A percentile compares a stretch with the other conserved stretches of the same genome.
These are phyloP conservation scores for silkworm (Bombyx mori) DNA, from an alignment of 1,140 invertebrate species.

Conservation along the genomic window DNA sequence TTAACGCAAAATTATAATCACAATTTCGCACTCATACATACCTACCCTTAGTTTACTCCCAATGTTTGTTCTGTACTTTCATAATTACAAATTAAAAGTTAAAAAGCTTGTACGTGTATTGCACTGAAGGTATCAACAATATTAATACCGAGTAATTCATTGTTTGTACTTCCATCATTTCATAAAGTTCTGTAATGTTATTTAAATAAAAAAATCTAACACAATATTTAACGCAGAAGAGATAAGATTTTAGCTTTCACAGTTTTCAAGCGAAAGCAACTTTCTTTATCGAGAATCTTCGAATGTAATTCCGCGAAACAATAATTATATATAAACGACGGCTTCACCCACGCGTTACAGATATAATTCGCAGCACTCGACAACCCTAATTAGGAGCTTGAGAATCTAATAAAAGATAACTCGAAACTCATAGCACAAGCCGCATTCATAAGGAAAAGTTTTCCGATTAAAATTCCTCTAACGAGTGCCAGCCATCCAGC, in stretches of 20 bases:
- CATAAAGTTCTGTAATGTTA: no score
- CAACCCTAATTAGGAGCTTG: slow-evolving; percentile 60
- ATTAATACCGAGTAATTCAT: background rate
- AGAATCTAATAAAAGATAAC: slow-evolving; percentile 67
- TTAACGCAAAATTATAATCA: slow-evolving; percentile 51
- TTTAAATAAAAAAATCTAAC: no score
- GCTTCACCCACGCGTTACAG: slow-evolving; percentile 23
- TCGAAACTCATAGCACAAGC: slow-evolving; percentile 45
- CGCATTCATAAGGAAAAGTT: slow-evolving; percentile 68
- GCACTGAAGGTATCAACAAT: slow-evolving; percentile 2
- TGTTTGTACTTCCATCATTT: background rate
- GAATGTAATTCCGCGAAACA: no score
- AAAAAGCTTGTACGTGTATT: slow-evolving; percentile 21
- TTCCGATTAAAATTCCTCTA: slow-evolving; percentile 67
- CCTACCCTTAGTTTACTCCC: slow-evolving; percentile 32
- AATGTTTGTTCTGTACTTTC: slow-evolving; percentile 23
- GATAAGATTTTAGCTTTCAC: no score
- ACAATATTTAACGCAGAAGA: no score
- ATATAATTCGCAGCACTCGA: slow-evolving; percentile 54
- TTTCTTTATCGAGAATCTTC: no score
- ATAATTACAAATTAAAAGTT: slow-evolving; percentile 37
- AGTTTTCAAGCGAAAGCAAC: no score
- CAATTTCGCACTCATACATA: slow-evolving; percentile 38
- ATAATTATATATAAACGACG: no score
- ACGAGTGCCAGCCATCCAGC: slow-evolving; percentile 61